Conservation (phyloP, 2,113 vertebrate genomes). For the Prietella phreatophila region DNA sequence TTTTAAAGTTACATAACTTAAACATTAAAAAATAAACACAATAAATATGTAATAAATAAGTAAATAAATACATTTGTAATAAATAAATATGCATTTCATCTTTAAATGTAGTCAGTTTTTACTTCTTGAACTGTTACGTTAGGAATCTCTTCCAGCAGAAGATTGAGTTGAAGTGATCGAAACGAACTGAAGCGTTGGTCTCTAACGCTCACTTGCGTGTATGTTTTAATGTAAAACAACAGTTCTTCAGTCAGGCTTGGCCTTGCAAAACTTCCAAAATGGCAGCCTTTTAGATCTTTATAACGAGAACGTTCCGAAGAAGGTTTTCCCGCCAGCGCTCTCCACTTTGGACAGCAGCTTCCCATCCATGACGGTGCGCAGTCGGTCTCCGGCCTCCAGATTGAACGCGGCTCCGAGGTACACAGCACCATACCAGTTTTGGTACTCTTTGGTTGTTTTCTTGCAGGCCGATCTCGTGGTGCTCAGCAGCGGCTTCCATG, state of each 20-base stretch:
- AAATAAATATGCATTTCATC: slow-evolving; percentile 1
- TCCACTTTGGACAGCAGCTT: slow-evolving; percentile 52
- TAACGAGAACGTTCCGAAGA: slow-evolving; percentile 73
- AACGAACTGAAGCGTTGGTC: no score
- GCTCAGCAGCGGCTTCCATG: slow-evolving; percentile 61
- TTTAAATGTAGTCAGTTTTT: neutral
- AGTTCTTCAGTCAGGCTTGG: neutral
- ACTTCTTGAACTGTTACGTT: no score
- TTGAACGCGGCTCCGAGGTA: slow-evolving; percentile 72
- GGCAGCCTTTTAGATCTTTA: slow-evolving; percentile 45
- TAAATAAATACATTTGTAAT: slow-evolving; percentile 61
- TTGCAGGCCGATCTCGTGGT: slow-evolving; percentile 62
- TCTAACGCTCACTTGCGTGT: neutral
- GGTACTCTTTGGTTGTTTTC: neutral
- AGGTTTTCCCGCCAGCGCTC: slow-evolving; percentile 54
- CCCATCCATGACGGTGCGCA: slow-evolving; percentile 53
- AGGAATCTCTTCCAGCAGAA: no score
- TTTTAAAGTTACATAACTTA: neutral
- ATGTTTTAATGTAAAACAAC: slow-evolving; percentile 52
- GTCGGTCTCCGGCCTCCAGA: slow-evolving; percentile 57
- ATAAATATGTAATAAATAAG: slow-evolving; percentile 31
- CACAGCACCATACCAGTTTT: slow-evolving; percentile 58
- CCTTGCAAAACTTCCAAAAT: neutral
- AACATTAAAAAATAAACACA: neutral
- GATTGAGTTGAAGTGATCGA: no score